Evolutionary conservation across 64 coral and sea anemone species (phyloP).

Genomic region (Montipora cactus): DNA sequence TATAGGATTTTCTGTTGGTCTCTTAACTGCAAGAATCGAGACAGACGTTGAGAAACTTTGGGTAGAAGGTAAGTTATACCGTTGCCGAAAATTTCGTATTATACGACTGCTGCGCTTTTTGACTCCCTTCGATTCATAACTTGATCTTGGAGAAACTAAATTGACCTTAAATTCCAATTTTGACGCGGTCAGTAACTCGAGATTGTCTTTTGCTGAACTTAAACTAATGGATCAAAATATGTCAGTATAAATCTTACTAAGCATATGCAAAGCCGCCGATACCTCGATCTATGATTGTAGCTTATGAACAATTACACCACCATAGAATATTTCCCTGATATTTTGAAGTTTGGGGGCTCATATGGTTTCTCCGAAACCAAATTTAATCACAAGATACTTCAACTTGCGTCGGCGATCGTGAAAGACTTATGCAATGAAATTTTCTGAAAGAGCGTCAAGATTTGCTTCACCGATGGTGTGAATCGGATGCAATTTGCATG

Average conservation of each 20-base stretch:
- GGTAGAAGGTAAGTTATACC: slow-evolving; percentile 82
- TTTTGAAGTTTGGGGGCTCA: background rate
- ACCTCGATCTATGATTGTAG: no score
- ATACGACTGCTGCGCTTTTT: no score
- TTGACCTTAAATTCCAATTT: no score
- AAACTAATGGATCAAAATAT: no score
- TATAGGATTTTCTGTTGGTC: slow-evolving; percentile 54
- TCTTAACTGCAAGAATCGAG: slow-evolving; percentile 79
- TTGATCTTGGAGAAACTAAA: no score
- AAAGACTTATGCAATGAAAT: background rate
- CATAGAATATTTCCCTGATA: background rate
- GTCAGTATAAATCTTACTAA: no score
- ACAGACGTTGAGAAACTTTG: slow-evolving; percentile 94
- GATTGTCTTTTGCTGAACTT: no score
- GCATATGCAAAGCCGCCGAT: no score
- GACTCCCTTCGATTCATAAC: no score
- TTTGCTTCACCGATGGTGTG: background rate
- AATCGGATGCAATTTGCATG: background rate
- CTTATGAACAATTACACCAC: no score
- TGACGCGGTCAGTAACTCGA: no score
- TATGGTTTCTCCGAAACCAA: background rate
- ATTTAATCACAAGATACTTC: background rate
- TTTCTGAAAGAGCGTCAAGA: background rate
- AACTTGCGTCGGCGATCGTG: background rate
- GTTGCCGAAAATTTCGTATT: background rate